Evolutionary conservation across 1,140 invertebrate genomes (phyloP).

Genomic region (Drosophila tropicalis): DNA sequence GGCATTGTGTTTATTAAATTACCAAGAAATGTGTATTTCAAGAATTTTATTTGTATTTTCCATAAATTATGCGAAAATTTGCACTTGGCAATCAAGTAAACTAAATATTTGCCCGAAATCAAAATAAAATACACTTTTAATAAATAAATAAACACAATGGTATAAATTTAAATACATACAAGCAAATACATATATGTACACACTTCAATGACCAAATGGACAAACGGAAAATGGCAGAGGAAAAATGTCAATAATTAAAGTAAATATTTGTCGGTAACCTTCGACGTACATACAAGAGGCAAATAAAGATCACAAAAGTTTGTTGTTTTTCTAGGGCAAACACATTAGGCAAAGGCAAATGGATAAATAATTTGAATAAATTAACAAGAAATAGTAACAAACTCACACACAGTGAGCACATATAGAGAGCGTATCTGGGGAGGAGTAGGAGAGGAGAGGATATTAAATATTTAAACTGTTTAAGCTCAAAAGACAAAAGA

Average conservation of each 20-base stretch:
- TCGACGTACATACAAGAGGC: slow-evolving; percentile 10
- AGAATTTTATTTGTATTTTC: neutral
- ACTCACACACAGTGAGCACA: slow-evolving; percentile 2
- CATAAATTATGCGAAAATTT: slow-evolving; percentile 33
- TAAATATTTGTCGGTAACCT: slow-evolving; percentile 34
- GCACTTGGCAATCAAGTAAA: slow-evolving; percentile 45
- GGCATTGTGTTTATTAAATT: neutral
- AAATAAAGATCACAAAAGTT: slow-evolving; percentile 58
- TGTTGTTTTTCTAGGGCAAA: slow-evolving; percentile 49
- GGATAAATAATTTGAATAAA: slow-evolving; percentile 75
- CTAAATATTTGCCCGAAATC: slow-evolving; percentile 44
- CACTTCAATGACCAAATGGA: slow-evolving; percentile 36
- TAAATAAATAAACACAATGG: slow-evolving; percentile 8
- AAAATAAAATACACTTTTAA: slow-evolving; percentile 24
- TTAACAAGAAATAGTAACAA: slow-evolving; percentile 33
- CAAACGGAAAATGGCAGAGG: slow-evolving; percentile 25
- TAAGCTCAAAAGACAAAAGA: slow-evolving; percentile 50
- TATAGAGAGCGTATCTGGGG: neutral
- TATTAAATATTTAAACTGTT: slow-evolving; percentile 68
- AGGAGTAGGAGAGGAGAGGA: slow-evolving; percentile 25
- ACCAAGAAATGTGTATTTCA: neutral
- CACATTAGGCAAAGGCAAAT: slow-evolving; percentile 55
- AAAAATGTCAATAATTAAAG: slow-evolving; percentile 42
- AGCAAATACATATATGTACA: slow-evolving; percentile 8
- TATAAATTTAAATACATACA: slow-evolving; percentile 22